Evolutionary conservation across 2,888 invertebrate species (phyloP).

Genomic region (Tupiocoris notatus): DNA sequence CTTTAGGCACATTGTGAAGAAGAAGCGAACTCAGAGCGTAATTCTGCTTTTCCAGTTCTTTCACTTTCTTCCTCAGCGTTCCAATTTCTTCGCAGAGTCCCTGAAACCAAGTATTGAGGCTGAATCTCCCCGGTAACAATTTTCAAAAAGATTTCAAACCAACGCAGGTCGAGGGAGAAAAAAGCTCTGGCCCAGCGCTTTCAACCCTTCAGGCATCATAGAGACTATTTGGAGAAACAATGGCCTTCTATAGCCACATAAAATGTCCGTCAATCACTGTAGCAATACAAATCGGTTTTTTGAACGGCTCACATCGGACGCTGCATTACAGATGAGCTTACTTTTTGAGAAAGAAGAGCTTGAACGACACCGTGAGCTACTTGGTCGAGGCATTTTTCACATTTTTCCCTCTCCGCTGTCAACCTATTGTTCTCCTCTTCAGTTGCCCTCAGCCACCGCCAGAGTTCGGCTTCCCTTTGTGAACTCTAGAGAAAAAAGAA

Average conservation of each 20-base stretch:
- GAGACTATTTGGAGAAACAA: neutral
- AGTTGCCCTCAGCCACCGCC: slow-evolving; percentile 59
- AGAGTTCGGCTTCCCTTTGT: slow-evolving; percentile 55
- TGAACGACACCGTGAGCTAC: slow-evolving; percentile 80
- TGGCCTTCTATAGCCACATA: too few relatives aligned
- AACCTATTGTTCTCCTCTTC: slow-evolving; percentile 65
- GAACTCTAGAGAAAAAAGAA: slow-evolving; percentile 20
- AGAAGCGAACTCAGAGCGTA: slow-evolving; percentile 68
- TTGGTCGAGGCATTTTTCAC: slow-evolving; percentile 77
- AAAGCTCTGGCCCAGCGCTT: too few relatives aligned
- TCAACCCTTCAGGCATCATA: too few relatives aligned
- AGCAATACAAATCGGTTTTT: slow-evolving; percentile 24
- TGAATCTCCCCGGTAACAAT: too few relatives aligned
- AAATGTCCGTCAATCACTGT: too few relatives aligned
- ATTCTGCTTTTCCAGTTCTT: slow-evolving; percentile 77
- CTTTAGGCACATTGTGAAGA: slow-evolving; percentile 59
- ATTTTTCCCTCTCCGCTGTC: slow-evolving; percentile 67
- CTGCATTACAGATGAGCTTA: too few relatives aligned
- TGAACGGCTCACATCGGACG: too few relatives aligned
- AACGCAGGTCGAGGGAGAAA: too few relatives aligned
- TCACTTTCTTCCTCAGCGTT: slow-evolving; percentile 69
- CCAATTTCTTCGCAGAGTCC: slow-evolving; percentile 75
- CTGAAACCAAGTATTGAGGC: too few relatives aligned
- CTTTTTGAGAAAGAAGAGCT: slow-evolving; percentile 81
- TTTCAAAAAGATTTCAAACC: too few relatives aligned